Evolutionary conservation across 2,797 vertebrate genomes (phyloP).

Genomic region (Siniperca scherzeri): DNA sequence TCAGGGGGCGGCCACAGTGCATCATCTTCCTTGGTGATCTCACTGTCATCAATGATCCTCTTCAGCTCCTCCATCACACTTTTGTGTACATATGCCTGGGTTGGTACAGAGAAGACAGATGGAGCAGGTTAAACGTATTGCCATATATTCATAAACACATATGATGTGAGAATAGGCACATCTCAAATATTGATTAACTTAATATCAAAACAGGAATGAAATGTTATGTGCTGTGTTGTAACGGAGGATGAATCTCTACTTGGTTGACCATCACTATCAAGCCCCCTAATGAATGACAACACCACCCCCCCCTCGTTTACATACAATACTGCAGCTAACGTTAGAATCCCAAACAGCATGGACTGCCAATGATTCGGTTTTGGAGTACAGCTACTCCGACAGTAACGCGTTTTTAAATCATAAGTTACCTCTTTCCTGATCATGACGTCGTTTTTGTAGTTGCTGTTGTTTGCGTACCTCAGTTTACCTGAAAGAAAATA

Average conservation of each 20-base stretch:
- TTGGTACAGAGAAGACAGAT: not conserved
- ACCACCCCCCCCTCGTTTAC: not conserved
- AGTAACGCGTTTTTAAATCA: not conserved
- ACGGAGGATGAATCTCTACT: not conserved
- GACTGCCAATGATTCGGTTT: not conserved
- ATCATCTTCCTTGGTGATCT: conserved; percentile 99
- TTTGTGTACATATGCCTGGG: conserved; percentile 97
- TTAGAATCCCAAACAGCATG: not conserved
- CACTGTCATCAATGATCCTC: conserved; percentile 98
- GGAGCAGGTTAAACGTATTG: not conserved
- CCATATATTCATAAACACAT: not conserved
- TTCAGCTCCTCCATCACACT: conserved; percentile 99
- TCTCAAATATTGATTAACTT: not conserved
- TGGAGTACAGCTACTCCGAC: too few relatives aligned
- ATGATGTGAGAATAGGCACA: not conserved
- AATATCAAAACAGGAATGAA: too few relatives aligned
- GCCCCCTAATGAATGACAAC: not conserved
- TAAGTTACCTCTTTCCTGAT: conserved; percentile 95
- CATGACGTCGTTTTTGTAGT: conserved; percentile 99
- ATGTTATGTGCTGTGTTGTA: not conserved
- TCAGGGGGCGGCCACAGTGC: conserved; percentile 98
- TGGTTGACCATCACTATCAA: not conserved
- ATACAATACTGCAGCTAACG: too few relatives aligned
- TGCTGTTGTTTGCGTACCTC: conserved; percentile 99
- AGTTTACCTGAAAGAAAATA: conserved; percentile 89